Conservation (phyloP, 1,140 invertebrate genomes). For the Argopecten irradians region DNA sequence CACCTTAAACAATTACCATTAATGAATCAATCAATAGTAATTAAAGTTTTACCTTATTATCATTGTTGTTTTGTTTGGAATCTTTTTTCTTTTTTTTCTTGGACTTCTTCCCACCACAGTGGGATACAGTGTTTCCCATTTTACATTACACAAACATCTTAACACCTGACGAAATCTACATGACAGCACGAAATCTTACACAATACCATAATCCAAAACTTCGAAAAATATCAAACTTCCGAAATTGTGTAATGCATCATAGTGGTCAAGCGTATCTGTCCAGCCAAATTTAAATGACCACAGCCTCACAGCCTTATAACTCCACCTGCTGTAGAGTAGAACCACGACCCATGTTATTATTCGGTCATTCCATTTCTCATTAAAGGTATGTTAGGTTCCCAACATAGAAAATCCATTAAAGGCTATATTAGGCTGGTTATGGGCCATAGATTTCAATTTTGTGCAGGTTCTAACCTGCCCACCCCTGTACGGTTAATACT, state of each 20-base stretch:
- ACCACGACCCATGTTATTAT: not conserved
- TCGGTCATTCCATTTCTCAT: not conserved
- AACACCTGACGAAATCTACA: not conserved
- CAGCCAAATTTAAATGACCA: not conserved
- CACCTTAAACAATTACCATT: too few species aligned
- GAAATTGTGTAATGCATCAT: not conserved
- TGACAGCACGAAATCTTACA: not conserved
- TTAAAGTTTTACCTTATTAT: not conserved
- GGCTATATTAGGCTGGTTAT: not conserved
- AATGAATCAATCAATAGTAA: not conserved
- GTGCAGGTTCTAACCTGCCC: not conserved
- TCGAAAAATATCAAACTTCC: not conserved
- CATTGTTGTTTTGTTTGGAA: not conserved
- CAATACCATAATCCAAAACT: not conserved
- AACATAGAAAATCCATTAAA: not conserved
- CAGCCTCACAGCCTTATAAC: not conserved
- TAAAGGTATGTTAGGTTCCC: not conserved
- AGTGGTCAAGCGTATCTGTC: not conserved
- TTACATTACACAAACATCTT: not conserved
- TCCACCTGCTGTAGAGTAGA: not conserved
- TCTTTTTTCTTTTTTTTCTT: conserved; percentile 12
- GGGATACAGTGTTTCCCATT: not conserved
- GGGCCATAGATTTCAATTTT: not conserved
- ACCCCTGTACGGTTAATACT: not conserved
- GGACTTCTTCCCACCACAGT: not conserved